These are phyloP conservation scores for Aphrophora alni DNA, from an alignment of 2,888 invertebrate genomes.

Conservation along the genomic window DNA sequence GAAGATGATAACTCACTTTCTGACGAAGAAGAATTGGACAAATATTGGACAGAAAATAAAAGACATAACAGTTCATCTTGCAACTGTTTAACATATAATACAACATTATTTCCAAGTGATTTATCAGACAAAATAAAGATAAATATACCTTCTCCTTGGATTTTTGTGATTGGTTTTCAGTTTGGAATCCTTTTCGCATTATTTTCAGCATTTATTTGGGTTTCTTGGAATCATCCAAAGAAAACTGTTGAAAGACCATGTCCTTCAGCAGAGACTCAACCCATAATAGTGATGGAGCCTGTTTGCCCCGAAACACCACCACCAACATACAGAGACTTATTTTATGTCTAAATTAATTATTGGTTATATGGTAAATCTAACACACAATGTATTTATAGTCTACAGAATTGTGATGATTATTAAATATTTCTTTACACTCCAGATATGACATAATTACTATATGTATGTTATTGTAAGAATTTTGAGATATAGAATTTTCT, in stretches of 20 bases:
- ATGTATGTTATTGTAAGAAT: too few relatives aligned
- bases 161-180: background rate
- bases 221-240: background rate
- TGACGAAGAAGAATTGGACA: background rate
- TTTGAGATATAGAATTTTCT: too few relatives aligned
- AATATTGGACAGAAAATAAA: background rate
- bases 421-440: too few relatives aligned
- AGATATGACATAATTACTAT: too few relatives aligned
- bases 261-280: background rate
- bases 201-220: slow-evolving; percentile 1
- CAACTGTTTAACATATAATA: background rate
- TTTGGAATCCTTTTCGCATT: background rate
- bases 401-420: too few relatives aligned
- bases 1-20: background rate
- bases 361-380: too few relatives aligned
- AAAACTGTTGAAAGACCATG: background rate
- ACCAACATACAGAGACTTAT: background rate
- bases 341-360: background rate
- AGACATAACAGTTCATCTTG: background rate
- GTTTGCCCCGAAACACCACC: background rate
- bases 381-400: too few relatives aligned
- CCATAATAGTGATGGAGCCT: background rate
- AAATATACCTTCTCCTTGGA: background rate
- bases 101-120: background rate
- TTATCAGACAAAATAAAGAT: background rate